phyloP scores from a whole-genome alignment of 2,797 vertebrate genomes.

The Numenius phaeopus region DNA sequence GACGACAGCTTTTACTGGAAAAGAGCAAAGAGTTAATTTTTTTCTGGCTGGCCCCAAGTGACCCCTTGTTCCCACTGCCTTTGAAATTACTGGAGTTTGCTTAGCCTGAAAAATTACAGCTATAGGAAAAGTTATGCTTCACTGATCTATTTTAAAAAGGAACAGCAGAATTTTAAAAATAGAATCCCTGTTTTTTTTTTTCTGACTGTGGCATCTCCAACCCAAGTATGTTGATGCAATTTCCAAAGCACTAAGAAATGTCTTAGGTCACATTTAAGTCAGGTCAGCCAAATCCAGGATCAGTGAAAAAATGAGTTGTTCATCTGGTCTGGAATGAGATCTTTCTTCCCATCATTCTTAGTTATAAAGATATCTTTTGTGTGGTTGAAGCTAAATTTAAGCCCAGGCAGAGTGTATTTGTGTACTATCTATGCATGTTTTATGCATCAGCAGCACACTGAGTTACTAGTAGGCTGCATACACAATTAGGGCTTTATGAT shows the following conservation, averaged over 20 bases:
- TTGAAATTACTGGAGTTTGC: slow-evolving; percentile 59
- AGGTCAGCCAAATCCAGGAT: slow-evolving; percentile 69
- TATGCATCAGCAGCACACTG: slow-evolving; percentile 19
- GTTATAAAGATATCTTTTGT: slow-evolving; percentile 61
- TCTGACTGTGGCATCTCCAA: slow-evolving; percentile 24
- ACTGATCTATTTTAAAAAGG: slow-evolving; percentile 60
- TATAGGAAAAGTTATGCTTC: slow-evolving; percentile 51
- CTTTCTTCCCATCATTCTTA: slow-evolving; percentile 61
- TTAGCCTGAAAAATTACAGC: slow-evolving; percentile 55
- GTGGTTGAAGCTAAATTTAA: slow-evolving; percentile 57
- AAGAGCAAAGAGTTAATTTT: slow-evolving; percentile 20
- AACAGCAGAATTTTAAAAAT: slow-evolving; percentile 65
- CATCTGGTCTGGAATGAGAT: slow-evolving; percentile 59
- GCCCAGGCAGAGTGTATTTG: slow-evolving; percentile 11
- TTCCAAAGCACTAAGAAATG: slow-evolving; percentile 70
- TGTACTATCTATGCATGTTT: neutral
- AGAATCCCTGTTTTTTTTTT: neutral
- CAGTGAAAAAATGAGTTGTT: slow-evolving; percentile 66
- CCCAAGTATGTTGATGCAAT: slow-evolving; percentile 68
- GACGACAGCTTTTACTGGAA: neutral
- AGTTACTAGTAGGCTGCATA: neutral
- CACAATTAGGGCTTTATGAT: neutral
- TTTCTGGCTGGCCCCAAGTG: slow-evolving; percentile 15
- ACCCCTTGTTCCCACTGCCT: slow-evolving; percentile 55
- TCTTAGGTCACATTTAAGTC: slow-evolving; percentile 68